A percentile compares a stretch with the other conserved stretches of the same genome.
These are phyloP conservation scores for Homarus americanus DNA, from an alignment of 1,140 invertebrate genomes.

Conservation along the genomic window DNA sequence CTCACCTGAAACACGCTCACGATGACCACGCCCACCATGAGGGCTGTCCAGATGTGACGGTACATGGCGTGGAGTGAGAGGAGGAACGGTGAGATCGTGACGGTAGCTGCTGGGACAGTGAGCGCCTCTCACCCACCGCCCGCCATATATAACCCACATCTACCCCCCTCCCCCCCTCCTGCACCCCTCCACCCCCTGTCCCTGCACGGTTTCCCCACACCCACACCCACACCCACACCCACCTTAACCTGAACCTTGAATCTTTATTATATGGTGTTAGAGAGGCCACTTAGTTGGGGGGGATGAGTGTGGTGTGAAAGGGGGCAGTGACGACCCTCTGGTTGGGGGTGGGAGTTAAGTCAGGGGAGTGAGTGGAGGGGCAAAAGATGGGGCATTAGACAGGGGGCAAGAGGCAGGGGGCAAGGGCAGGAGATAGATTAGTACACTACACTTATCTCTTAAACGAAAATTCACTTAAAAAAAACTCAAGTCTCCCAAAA, in stretches of 20 bases:
- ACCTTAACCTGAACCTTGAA: not conserved
- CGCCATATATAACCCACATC: conserved; percentile 11
- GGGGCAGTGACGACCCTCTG: not conserved
- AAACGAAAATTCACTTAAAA: no score
- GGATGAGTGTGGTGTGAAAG: not conserved
- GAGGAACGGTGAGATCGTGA: not conserved
- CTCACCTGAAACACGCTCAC: conserved; percentile 21
- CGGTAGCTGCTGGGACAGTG: conserved; percentile 10
- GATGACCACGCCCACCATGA: conserved; percentile 54
- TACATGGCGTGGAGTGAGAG: conserved; percentile 18
- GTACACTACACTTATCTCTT: no score
- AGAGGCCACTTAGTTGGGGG: no score
- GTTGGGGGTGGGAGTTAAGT: no score
- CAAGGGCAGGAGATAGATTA: no score
- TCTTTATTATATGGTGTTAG: no score
- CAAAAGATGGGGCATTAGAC: no score
- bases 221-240: not conserved
- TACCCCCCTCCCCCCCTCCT: not conserved
- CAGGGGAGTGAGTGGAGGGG: no score
- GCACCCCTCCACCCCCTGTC: not conserved
- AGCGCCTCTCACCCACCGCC: not conserved
- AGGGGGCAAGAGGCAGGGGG: no score
- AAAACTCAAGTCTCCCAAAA: no score
- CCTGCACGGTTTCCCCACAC: not conserved
- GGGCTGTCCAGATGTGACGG: conserved; percentile 47